phyloP scores from a whole-genome alignment of 2,797 vertebrate genomes.

The Muscicapa comitata region DNA sequence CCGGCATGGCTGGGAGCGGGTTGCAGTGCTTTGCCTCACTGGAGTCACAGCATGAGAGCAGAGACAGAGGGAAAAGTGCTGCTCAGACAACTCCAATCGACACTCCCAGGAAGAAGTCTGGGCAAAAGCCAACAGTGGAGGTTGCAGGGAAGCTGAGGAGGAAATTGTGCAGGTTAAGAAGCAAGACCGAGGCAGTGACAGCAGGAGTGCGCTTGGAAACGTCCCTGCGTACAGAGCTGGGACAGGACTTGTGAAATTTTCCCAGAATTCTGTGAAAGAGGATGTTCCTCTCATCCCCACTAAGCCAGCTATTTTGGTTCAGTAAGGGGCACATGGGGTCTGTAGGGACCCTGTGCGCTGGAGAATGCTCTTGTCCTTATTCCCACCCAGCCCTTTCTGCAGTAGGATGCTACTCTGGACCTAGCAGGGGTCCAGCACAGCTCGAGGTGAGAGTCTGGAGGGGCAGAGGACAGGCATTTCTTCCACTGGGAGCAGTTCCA shows the following conservation, averaged over 20 bases:
- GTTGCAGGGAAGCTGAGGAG: neutral
- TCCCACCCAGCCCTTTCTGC: neutral
- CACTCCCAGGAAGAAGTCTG: neutral
- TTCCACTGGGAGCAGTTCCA: neutral
- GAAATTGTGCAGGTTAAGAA: neutral
- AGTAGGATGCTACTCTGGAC: fast-evolving
- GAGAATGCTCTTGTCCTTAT: neutral
- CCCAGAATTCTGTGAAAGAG: neutral
- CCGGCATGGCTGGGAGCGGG: neutral
- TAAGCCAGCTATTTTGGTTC: neutral
- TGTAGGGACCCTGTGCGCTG: fast-evolving
- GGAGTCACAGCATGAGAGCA: neutral
- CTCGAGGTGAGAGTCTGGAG: neutral
- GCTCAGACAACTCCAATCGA: neutral
- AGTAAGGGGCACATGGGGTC: fast-evolving
- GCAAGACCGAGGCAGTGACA: fast-evolving
- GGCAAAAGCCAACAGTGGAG: neutral
- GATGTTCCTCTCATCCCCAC: neutral
- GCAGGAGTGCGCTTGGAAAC: neutral
- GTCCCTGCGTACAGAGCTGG: neutral
- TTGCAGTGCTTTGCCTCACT: neutral
- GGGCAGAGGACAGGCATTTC: neutral
- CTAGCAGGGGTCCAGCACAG: neutral
- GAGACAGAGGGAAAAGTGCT: neutral
- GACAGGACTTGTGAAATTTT: neutral